Percentiles rank a stretch among this genome's conserved stretches.
Conservation (phyloP, 2,888 invertebrate species). For the Acleris cristana region DNA sequence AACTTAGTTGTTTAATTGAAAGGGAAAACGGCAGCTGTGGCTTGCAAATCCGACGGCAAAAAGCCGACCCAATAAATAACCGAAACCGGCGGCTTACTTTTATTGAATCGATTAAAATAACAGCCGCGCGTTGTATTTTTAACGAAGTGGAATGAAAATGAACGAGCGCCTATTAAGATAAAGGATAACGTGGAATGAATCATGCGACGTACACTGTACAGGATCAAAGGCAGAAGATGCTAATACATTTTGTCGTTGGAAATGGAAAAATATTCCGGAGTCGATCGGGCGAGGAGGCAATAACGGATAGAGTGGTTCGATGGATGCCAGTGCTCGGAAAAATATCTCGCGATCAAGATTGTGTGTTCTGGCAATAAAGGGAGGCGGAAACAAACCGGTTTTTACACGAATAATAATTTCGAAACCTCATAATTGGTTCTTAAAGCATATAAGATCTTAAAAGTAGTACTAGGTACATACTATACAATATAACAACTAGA, state of each 20-base stretch:
- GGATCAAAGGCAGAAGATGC: conserved; percentile 25
- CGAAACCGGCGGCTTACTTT: conserved; percentile 23
- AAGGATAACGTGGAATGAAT: conserved; percentile 29
- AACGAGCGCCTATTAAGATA: conserved; percentile 29
- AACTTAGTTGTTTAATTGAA: conserved; percentile 20
- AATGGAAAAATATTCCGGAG: conserved; percentile 8
- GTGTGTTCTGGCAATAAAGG: conserved; percentile 10
- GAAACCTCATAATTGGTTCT: background rate
- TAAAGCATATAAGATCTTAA: background rate
- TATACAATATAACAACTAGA: too few species aligned
- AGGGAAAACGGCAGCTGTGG: conserved; percentile 28
- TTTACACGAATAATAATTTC: too few species aligned
- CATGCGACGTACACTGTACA: conserved; percentile 10
- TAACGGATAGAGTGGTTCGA: conserved; percentile 12
- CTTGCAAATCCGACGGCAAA: conserved; percentile 24
- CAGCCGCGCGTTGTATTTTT: conserved; percentile 29
- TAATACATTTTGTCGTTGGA: conserved; percentile 13
- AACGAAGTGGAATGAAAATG: conserved; percentile 34
- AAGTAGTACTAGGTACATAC: too few species aligned
- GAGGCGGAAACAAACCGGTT: background rate
- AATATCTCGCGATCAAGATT: conserved; percentile 13
- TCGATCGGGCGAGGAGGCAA: conserved; percentile 17
- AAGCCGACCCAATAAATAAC: conserved; percentile 13
- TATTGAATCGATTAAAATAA: conserved; percentile 37
- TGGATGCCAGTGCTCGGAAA: conserved; percentile 11